A percentile compares a stretch with the other conserved stretches of the same genome.
Conservation (phyloP, 2,113 vertebrate species). For the Grantiella picta region DNA sequence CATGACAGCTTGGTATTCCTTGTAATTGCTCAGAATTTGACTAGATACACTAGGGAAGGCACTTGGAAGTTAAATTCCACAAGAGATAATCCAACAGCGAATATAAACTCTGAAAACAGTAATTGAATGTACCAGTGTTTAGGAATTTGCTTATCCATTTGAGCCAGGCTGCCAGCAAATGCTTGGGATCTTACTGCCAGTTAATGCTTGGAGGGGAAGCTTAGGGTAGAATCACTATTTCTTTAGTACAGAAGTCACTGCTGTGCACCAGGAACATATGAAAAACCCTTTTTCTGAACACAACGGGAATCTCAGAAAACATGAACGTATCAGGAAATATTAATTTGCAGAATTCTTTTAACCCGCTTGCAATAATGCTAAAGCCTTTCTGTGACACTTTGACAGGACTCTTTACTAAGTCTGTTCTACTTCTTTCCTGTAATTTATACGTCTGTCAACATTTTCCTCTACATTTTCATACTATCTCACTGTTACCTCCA, state of each 20-base stretch:
- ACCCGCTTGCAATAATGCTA: fast-evolving
- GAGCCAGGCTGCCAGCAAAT: neutral
- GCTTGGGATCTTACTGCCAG: neutral
- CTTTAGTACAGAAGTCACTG: neutral
- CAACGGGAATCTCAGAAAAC: neutral
- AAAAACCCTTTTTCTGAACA: neutral
- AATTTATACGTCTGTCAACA: neutral
- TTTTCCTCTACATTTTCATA: neutral
- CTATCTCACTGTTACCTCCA: neutral
- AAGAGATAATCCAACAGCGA: neutral
- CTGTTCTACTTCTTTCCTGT: neutral
- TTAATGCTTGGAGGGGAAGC: neutral
- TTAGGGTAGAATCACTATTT: neutral
- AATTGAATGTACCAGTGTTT: neutral
- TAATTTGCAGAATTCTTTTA: neutral
- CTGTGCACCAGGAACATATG: neutral
- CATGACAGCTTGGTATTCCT: neutral
- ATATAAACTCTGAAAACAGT: neutral
- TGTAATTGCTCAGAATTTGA: neutral
- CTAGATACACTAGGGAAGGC: neutral
- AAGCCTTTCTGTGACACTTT: neutral
- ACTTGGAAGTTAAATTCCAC: neutral
- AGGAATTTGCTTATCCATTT: neutral
- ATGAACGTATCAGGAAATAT: neutral
- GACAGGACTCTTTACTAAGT: neutral